phyloP scores from a whole-genome alignment of 1,140 invertebrate genomes.

The Drosophila mojavensis region DNA sequence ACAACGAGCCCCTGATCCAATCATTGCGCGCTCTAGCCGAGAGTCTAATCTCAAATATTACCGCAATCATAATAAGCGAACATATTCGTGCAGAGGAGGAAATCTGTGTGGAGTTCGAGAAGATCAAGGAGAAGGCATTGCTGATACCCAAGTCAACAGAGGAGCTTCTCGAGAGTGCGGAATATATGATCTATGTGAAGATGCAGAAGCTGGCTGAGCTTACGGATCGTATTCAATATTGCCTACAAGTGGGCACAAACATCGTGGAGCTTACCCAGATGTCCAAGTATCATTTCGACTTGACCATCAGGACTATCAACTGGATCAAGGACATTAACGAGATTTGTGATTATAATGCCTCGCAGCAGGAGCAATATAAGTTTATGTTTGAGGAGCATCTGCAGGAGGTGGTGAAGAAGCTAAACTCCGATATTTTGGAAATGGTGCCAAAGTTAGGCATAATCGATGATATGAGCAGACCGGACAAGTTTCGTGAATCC shows the following conservation, averaged over 20 bases:
- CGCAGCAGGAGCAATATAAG: conserved; percentile 91
- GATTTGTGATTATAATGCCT: conserved; percentile 89
- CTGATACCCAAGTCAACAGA: conserved; percentile 88
- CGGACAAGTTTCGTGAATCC: conserved; percentile 87
- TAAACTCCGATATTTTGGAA: conserved; percentile 89
- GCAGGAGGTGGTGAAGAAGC: conserved; percentile 87
- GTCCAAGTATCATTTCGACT: conserved; percentile 87
- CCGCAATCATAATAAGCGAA: conserved; percentile 84
- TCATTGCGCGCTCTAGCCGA: conserved; percentile 84
- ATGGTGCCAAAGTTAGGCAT: conserved; percentile 88
- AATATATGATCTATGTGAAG: conserved; percentile 88
- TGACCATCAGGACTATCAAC: conserved; percentile 88
- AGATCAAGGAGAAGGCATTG: conserved; percentile 86
- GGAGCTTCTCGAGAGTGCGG: conserved; percentile 89
- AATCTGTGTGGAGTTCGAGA: conserved; percentile 88
- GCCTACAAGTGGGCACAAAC: conserved; percentile 87
- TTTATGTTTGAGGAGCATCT: conserved; percentile 92
- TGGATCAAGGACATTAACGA: conserved; percentile 90
- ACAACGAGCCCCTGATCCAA: conserved; percentile 84
- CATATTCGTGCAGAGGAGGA: conserved; percentile 86
- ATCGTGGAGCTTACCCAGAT: conserved; percentile 89
- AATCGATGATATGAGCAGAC: conserved; percentile 89
- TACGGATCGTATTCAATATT: conserved; percentile 86
- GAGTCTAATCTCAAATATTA: conserved; percentile 84
- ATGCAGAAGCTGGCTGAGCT: conserved; percentile 87